These are phyloP conservation scores for Ochlodes sylvanus DNA, from an alignment of 2,888 invertebrate genomes.

Conservation along the genomic window DNA sequence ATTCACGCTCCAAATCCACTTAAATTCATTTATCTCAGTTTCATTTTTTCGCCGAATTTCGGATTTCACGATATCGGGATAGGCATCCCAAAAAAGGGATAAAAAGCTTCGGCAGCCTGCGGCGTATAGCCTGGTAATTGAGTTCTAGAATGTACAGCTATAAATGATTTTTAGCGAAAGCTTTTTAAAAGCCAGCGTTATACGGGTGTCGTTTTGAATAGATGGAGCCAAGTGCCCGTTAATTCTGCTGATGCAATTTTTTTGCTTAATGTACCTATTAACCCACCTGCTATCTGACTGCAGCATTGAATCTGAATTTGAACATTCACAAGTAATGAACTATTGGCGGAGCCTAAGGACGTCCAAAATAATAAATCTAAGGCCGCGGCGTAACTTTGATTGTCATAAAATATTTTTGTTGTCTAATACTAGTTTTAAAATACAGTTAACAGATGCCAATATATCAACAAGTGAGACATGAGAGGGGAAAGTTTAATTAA, in stretches of 20 bases:
- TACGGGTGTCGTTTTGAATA: slow-evolving; percentile 1
- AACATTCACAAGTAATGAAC: too few relatives aligned
- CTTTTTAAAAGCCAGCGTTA: not conserved
- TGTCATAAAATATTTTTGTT: too few relatives aligned
- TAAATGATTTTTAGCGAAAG: slow-evolving; percentile 7
- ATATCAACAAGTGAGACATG: too few relatives aligned
- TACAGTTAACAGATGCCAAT: too few relatives aligned
- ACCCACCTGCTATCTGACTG: too few relatives aligned
- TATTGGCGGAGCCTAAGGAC: too few relatives aligned
- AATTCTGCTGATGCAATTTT: not conserved
- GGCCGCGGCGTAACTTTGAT: too few relatives aligned
- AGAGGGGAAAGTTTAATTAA: not conserved
- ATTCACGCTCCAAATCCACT: not conserved
- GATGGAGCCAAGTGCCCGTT: not conserved
- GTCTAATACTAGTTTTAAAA: too few relatives aligned
- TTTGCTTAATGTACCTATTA: not conserved
- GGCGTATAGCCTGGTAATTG: slow-evolving; percentile 2
- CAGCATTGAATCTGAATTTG: too few relatives aligned
- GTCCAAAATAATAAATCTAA: too few relatives aligned
- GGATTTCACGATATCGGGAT: not conserved
- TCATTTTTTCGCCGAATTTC: slow-evolving; percentile 13
- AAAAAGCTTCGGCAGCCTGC: not conserved
- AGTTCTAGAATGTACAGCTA: not conserved
- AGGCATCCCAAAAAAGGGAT: not conserved
- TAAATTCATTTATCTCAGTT: slow-evolving; percentile 6